These are phyloP conservation scores for Drosophila quasianomalipes DNA, from an alignment of 2,888 invertebrate genomes.

Conservation along the genomic window DNA sequence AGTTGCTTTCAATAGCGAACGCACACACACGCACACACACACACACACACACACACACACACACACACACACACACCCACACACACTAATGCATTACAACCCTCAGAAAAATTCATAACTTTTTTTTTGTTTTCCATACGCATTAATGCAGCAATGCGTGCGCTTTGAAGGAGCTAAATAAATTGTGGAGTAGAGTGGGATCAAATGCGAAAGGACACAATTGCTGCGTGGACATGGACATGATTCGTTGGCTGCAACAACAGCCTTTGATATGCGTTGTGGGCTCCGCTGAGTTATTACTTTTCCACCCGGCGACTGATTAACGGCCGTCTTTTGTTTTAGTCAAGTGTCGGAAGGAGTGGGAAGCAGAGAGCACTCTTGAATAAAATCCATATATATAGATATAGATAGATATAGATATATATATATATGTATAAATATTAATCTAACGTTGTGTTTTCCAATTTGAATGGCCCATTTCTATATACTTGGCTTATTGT, in stretches of 20 bases:
- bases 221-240: constrained; percentile 7
- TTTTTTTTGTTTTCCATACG: constrained; percentile 62
- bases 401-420: background rate
- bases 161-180: constrained; percentile 17
- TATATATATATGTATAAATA: background rate
- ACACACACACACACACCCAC: constrained; percentile 3
- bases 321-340: constrained; percentile 54
- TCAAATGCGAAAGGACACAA: constrained; percentile 8
- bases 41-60: background rate
- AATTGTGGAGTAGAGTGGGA: background rate
- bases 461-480: background rate
- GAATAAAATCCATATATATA: background rate
- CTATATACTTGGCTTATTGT: background rate
- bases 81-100: constrained; percentile 44
- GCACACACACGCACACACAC: background rate
- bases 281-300: constrained; percentile 41
- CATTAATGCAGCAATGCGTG: constrained; percentile 75
- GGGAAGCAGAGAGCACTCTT: background rate
- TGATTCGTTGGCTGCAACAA: constrained; percentile 8
- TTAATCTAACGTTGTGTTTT: background rate
- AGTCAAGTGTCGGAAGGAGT: constrained; percentile 18
- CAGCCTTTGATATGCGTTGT: constrained; percentile 35
- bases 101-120: constrained; percentile 58
- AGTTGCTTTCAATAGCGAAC: constrained; percentile 57
- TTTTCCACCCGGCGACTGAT: constrained; percentile 42